Percentiles rank a stretch among this genome's conserved stretches.
phyloP scores from a whole-genome alignment of 2,797 vertebrate species.

The Sciurus carolinensis region DNA sequence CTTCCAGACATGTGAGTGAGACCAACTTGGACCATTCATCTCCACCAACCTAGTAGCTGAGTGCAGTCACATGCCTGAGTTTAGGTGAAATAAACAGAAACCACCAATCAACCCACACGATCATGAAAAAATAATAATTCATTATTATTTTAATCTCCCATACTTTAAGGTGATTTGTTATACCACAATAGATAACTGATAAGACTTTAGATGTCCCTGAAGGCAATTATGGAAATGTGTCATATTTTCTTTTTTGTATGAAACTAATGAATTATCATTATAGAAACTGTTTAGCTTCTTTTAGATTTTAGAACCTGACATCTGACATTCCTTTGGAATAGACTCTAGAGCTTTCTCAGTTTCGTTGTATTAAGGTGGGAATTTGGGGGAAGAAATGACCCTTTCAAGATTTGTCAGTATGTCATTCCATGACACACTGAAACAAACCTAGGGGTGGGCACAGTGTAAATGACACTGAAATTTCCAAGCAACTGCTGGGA shows the following conservation, averaged over 20 bases:
- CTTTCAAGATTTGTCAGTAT: conserved; percentile 11
- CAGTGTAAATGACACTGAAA: not conserved
- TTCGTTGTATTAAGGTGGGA: not conserved
- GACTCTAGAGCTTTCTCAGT: not conserved
- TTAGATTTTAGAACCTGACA: not conserved
- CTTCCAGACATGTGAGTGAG: not conserved
- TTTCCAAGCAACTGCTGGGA: not conserved
- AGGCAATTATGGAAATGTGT: not conserved
- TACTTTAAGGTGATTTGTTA: not conserved
- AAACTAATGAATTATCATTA: conserved; percentile 37
- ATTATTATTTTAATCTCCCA: not conserved
- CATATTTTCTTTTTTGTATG: not conserved
- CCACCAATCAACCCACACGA: not conserved
- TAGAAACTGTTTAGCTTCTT: conserved; percentile 17
- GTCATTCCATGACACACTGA: not conserved
- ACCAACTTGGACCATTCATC: not conserved
- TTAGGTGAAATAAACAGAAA: not conserved
- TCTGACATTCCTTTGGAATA: not conserved
- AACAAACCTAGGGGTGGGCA: not conserved
- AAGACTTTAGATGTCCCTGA: not conserved
- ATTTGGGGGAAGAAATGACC: conserved; percentile 13
- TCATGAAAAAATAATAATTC: not conserved
- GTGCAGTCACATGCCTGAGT: not conserved
- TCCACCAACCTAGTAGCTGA: not conserved
- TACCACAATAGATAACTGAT: not conserved